A percentile compares a stretch with the other conserved stretches of the same genome.
Conservation (phyloP, 2,888 invertebrate genomes). For the Anthrax anthrax region DNA sequence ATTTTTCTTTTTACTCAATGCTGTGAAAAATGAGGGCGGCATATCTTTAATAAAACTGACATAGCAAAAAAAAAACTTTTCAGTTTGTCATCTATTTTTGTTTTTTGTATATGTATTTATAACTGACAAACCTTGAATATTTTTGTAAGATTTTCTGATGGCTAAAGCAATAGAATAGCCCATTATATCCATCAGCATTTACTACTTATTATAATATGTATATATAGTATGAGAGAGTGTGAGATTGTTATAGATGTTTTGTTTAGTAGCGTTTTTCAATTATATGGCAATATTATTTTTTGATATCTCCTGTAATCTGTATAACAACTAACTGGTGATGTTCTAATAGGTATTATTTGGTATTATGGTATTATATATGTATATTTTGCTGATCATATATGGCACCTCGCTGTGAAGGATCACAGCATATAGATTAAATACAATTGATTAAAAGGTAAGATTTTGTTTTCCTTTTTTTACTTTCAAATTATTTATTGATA, state of each 20-base stretch:
- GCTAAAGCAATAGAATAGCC: too few relatives aligned
- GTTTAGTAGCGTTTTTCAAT: slow-evolving; percentile 10
- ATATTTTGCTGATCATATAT: too few relatives aligned
- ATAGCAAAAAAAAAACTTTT: slow-evolving; percentile 1
- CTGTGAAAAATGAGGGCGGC: slow-evolving; percentile 13
- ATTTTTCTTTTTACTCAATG: neutral
- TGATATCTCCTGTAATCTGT: slow-evolving; percentile 5
- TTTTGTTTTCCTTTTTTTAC: too few relatives aligned
- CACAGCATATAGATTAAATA: too few relatives aligned
- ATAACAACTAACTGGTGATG: too few relatives aligned
- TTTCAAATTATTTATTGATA: too few relatives aligned
- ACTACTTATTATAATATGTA: too few relatives aligned
- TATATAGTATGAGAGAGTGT: too few relatives aligned
- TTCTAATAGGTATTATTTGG: too few relatives aligned
- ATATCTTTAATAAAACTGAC: slow-evolving; percentile 9
- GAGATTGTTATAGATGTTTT: neutral
- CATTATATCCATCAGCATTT: too few relatives aligned
- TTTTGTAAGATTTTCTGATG: too few relatives aligned
- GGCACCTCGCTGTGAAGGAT: neutral
- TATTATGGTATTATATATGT: neutral
- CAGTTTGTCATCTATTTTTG: neutral
- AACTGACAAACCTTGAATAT: neutral
- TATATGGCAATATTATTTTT: slow-evolving; percentile 11
- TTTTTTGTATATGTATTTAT: neutral
- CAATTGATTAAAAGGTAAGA: too few relatives aligned